These are phyloP conservation scores for Sylvilagus bachmani DNA, from an alignment of 2,113 vertebrate genomes.

Conservation along the genomic window DNA sequence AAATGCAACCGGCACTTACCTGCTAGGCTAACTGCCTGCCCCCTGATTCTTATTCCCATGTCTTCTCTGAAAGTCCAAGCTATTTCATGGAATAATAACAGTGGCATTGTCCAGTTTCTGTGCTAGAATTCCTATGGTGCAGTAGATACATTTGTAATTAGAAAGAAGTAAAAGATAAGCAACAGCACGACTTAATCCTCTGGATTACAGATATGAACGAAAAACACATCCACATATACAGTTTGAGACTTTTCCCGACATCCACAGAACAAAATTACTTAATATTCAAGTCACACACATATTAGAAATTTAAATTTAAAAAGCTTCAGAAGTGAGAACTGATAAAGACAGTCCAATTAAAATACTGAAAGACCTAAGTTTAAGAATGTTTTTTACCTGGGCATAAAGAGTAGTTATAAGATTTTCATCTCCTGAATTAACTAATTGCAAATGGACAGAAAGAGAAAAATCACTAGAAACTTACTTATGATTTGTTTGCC, in stretches of 20 bases:
- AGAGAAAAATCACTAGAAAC: background rate
- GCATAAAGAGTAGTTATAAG: background rate
- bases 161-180: slow-evolving; percentile 10
- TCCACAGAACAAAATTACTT: slow-evolving; percentile 20
- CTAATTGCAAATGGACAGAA: slow-evolving; percentile 7
- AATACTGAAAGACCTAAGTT: background rate
- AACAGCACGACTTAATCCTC: background rate
- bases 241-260: background rate
- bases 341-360: slow-evolving; percentile 9
- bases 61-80: background rate
- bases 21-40: no score
- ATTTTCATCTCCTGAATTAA: background rate
- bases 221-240: slow-evolving; percentile 38
- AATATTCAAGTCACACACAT: slow-evolving; percentile 16
- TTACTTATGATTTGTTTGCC: background rate
- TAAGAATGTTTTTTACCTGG: background rate
- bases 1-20: no score
- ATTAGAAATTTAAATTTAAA: slow-evolving; percentile 52
- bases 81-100: background rate
- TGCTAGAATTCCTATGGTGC: background rate
- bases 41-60: background rate
- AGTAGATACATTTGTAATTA: background rate
- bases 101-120: background rate
- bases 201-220: slow-evolving; percentile 23
- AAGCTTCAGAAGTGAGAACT: slow-evolving; percentile 2